Evolutionary conservation across 2,113 vertebrate genomes (phyloP).

Genomic region (Myrmecophaga tridactyla): DNA sequence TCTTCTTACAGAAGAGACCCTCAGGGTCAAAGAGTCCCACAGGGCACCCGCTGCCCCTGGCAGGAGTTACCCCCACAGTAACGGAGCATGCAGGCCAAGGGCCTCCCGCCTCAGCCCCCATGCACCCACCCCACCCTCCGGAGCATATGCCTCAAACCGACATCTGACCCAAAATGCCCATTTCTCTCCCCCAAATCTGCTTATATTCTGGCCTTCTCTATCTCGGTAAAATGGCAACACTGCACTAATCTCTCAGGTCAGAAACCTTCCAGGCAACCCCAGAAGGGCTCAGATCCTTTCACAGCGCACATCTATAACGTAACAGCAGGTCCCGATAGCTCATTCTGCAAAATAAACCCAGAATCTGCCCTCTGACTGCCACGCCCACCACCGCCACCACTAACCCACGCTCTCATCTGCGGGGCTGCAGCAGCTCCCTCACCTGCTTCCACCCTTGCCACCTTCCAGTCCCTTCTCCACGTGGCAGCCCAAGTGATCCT

Average conservation of each 20-base stretch:
- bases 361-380: background rate
- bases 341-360: background rate
- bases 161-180: background rate
- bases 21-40: background rate
- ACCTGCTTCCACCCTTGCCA: background rate
- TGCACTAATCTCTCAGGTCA: background rate
- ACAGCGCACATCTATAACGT: background rate
- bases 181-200: background rate
- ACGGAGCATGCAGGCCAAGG: background rate
- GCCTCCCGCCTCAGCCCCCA: background rate
- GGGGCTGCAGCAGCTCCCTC: background rate
- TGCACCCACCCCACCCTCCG: background rate
- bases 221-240: background rate
- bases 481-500: background rate
- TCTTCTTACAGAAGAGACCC: background rate
- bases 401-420: background rate
- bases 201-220: background rate
- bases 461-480: background rate
- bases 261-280: background rate
- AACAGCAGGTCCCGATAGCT: slow-evolving; percentile 25
- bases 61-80: background rate
- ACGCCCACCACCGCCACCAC: rapidly evolving
- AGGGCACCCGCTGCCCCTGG: background rate
- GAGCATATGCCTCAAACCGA: background rate
- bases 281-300: background rate